Evolutionary conservation across 2,113 vertebrate genomes (phyloP).

Genomic region (Eolophus roseicapilla): DNA sequence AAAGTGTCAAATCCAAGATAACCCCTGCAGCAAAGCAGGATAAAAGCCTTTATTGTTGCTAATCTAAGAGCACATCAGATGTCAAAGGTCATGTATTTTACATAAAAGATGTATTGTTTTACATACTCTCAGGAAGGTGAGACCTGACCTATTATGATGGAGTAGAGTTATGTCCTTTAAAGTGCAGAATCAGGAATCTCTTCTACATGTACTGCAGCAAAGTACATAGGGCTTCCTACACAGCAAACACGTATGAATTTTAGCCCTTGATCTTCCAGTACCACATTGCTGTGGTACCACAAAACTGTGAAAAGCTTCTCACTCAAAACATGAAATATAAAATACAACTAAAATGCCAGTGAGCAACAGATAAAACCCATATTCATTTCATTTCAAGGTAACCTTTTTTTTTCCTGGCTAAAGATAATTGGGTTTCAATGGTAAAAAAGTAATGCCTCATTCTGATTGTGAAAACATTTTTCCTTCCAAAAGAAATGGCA

Average conservation of each 20-base stretch:
- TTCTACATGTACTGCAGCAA: background rate
- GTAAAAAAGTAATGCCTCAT: background rate
- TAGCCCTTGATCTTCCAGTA: background rate
- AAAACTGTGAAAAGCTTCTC: background rate
- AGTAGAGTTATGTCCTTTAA: constrained; percentile 27
- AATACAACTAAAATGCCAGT: background rate
- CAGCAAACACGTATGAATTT: background rate
- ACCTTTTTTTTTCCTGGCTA: background rate
- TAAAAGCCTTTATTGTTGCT: constrained; percentile 56
- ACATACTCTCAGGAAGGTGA: constrained; percentile 46
- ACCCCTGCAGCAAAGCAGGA: constrained; percentile 35
- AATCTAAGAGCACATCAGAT: constrained; percentile 48
- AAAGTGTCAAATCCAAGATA: constrained; percentile 45
- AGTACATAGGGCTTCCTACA: background rate
- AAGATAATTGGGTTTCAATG: constrained; percentile 16
- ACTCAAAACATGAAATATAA: background rate
- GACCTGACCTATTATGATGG: constrained; percentile 48
- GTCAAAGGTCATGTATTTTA: constrained; percentile 54
- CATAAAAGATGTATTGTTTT: constrained; percentile 58
- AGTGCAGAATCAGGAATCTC: background rate
- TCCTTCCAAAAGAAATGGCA: constrained; percentile 40
- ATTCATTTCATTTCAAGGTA: background rate
- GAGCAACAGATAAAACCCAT: background rate
- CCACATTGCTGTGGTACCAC: background rate
- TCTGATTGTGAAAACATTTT: constrained; percentile 26